Base-by-base conservation (phyloP, 2,888 invertebrate genomes). In the Polia nebulosa region DNA sequence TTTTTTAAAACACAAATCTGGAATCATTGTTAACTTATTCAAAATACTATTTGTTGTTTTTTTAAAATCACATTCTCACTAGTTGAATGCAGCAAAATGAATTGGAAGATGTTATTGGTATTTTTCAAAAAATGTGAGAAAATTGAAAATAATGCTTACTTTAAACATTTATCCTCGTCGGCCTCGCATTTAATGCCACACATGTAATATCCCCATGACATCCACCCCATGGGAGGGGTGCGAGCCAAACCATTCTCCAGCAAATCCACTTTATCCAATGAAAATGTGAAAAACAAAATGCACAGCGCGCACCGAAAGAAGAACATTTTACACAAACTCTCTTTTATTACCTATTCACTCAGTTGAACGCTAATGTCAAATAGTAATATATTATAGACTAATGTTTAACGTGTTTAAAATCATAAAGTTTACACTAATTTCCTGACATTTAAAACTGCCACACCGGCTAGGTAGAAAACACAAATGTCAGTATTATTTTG, bases 201-300 rank as follows among this genome's bases (percentile, higher is more conserved):
- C 88, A 96, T 93, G 85, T 97, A 97, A 83, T 97, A 95, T 58
- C 97, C 96, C 97, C 97, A 97, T 2, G 97, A 96, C 96, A 97
- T 96, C 97, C 97, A 97, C 17, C 97, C 97, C 97, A 97, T 97
- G 1, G 97, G 97, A 29, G 97, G 97, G 1, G 96, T 96, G 53
- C 91, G 88, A 4, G 97, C 97, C 71, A 97, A 83, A 5, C 97
- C 97, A 93, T 97, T 97, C 75, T 97, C 95, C 76, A 97, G 87
- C 63, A 91, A 80, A 72, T 86, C 80, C 53, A 92, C 93, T 70
- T 84, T 73, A 64, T 78, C 62, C 65, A 89, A 84, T 59, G 80
- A 86, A 76, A 85, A 68, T 22, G 63, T 58, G 44, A 84, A 77
- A 65, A 84, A 52, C 44, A 85, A 60, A 61, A 83, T n/a, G 45